These are phyloP conservation scores for Cynoglossus semilaevis DNA, from an alignment of 2,113 vertebrate species.

Conservation along the genomic window DNA sequence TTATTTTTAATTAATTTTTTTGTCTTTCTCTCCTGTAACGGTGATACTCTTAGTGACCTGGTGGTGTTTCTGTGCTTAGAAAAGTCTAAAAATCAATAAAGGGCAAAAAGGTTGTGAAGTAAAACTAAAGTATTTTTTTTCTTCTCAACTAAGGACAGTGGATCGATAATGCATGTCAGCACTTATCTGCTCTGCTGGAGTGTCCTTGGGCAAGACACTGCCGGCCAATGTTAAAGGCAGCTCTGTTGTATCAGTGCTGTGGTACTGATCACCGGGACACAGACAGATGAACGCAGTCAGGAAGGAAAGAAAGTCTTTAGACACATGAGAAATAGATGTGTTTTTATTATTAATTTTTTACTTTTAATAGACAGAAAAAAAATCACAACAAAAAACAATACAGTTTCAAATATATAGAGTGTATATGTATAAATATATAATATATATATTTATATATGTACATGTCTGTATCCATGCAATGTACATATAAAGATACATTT, in stretches of 20 bases:
- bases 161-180: constrained; percentile 51
- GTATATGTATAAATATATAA: too few species aligned
- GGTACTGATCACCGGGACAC: background rate
- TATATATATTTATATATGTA: too few species aligned
- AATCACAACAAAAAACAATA: too few species aligned
- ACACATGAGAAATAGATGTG: too few species aligned
- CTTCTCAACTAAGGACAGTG: constrained; percentile 40
- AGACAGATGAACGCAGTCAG: too few species aligned
- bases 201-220: constrained; percentile 58
- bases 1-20: constrained; percentile 18
- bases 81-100: constrained; percentile 59
- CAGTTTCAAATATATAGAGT: too few species aligned
- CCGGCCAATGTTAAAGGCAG: constrained; percentile 15
- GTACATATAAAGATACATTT: too few species aligned
- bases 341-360: too few species aligned
- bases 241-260: constrained; percentile 1
- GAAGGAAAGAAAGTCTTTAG: too few species aligned
- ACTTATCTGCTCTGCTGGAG: constrained; percentile 40
- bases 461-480: too few species aligned
- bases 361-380: too few species aligned
- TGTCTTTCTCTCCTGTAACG: constrained; percentile 30
- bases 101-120: constrained; percentile 45
- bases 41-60: constrained; percentile 25
- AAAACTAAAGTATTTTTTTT: constrained; percentile 44
- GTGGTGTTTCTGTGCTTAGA: constrained; percentile 46